These are phyloP conservation scores for Poecilia latipinna DNA, from an alignment of 2,113 vertebrate species.

Conservation along the genomic window DNA sequence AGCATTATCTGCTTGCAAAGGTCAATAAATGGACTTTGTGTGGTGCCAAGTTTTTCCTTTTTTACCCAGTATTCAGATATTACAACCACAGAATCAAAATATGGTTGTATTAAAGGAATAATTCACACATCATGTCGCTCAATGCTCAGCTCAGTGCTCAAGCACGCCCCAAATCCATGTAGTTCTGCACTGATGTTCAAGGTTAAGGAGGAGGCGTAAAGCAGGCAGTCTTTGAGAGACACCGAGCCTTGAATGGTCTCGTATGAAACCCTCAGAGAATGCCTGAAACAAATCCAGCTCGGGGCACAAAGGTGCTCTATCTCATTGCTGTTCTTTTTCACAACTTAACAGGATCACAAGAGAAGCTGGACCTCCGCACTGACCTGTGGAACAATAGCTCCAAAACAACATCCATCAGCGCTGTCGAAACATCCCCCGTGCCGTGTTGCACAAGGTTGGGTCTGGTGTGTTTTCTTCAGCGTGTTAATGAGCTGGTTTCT, in stretches of 20 bases:
- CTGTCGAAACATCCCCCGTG: neutral
- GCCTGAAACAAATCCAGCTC: conserved; percentile 24
- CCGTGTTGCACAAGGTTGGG: neutral
- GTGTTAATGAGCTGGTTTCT: too few relatives aligned
- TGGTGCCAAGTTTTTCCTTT: neutral
- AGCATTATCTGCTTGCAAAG: neutral
- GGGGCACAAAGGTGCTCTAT: neutral
- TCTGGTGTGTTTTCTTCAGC: too few relatives aligned
- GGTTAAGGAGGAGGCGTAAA: conserved; percentile 15
- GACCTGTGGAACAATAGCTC: too few relatives aligned
- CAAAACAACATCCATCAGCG: too few relatives aligned
- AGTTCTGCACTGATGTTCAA: conserved; percentile 19
- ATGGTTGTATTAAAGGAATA: neutral
- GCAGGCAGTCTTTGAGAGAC: conserved; percentile 26
- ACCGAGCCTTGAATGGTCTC: conserved; percentile 14
- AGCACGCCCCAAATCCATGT: neutral
- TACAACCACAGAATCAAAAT: neutral
- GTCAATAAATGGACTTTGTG: neutral
- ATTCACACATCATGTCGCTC: too few relatives aligned
- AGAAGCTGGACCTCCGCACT: conserved; percentile 16
- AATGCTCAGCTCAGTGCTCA: neutral
- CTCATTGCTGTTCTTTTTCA: conserved; percentile 19
- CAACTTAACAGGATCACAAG: conserved; percentile 33
- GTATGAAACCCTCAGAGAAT: neutral
- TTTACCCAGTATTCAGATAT: neutral